These are phyloP conservation scores for Eueremaeus valkanovi DNA, from an alignment of 2,888 invertebrate genomes.

Conservation along the genomic window DNA sequence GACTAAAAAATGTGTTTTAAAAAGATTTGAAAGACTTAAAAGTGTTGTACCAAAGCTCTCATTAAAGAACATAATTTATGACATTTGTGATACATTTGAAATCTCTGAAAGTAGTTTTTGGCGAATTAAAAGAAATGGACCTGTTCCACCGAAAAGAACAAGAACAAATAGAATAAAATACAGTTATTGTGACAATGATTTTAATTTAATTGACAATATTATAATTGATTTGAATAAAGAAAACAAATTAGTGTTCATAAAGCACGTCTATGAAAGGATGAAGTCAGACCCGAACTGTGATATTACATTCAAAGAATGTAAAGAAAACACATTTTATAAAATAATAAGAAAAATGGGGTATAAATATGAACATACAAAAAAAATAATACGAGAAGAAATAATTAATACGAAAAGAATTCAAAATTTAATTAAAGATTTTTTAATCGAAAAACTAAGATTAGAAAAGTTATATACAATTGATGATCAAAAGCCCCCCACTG, in stretches of 20 bases:
- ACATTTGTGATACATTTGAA: not conserved
- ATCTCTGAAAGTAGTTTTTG: not conserved
- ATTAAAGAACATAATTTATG: not conserved
- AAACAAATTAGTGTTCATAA: not conserved
- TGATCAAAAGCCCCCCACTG: not conserved
- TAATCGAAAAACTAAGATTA: not conserved
- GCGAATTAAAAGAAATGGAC: not conserved
- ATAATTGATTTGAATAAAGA: not conserved
- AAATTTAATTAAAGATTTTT: constrained; percentile 2
- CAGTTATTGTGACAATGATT: not conserved
- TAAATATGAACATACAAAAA: not conserved
- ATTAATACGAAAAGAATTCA: not conserved
- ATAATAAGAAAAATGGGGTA: not conserved
- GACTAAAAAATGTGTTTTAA: not conserved
- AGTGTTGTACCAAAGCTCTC: not conserved
- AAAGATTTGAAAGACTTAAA: not conserved
- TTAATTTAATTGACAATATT: not conserved
- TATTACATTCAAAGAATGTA: not conserved
- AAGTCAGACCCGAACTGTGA: not conserved
- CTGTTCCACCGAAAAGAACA: not conserved
- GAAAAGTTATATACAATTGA: not conserved
- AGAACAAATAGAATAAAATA: not conserved
- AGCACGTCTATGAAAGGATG: not conserved
- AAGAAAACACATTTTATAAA: not conserved
- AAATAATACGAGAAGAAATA: constrained; percentile 12